These are phyloP conservation scores for Drosophila eohydei DNA, from an alignment of 2,888 invertebrate genomes.

Conservation along the genomic window DNA sequence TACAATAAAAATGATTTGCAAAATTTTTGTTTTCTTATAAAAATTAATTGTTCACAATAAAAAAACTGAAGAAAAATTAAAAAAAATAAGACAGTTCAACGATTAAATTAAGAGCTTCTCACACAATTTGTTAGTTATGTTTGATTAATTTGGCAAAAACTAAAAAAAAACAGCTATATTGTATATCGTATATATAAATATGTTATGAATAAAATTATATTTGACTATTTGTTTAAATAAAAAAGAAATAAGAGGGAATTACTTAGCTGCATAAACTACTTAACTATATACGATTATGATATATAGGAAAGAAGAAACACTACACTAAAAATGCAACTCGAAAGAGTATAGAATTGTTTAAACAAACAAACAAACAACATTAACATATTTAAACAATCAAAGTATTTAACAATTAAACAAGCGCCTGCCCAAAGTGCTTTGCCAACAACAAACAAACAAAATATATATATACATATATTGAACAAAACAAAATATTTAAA, in stretches of 20 bases:
- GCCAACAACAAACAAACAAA: slow-evolving; percentile 36
- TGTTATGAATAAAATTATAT: slow-evolving; percentile 62
- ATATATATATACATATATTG: slow-evolving; percentile 5
- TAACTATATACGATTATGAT: slow-evolving; percentile 40
- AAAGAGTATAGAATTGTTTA: slow-evolving; percentile 52
- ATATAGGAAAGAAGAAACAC: slow-evolving; percentile 42
- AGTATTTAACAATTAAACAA: slow-evolving; percentile 63
- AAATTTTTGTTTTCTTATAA: slow-evolving; percentile 30
- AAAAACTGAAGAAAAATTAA: neutral
- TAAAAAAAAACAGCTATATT: slow-evolving; percentile 54
- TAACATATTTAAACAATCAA: slow-evolving; percentile 58
- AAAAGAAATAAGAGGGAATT: slow-evolving; percentile 27
- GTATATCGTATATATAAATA: slow-evolving; percentile 51
- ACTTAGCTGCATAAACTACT: slow-evolving; percentile 51
- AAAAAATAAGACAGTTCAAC: slow-evolving; percentile 70
- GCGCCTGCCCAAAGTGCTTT: slow-evolving; percentile 74
- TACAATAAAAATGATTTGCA: slow-evolving; percentile 60
- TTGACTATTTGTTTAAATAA: slow-evolving; percentile 47
- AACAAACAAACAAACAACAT: slow-evolving; percentile 25
- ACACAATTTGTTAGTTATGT: slow-evolving; percentile 62
- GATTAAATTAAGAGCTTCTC: slow-evolving; percentile 76
- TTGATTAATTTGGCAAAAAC: slow-evolving; percentile 35
- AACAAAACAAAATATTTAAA: slow-evolving; percentile 20
- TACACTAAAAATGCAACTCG: slow-evolving; percentile 23
- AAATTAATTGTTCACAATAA: slow-evolving; percentile 12